These are phyloP conservation scores for Chironex yamaguchii DNA, from an alignment of 30 jellyfish, hydroid and myxozoan species.

Conservation along the genomic window DNA sequence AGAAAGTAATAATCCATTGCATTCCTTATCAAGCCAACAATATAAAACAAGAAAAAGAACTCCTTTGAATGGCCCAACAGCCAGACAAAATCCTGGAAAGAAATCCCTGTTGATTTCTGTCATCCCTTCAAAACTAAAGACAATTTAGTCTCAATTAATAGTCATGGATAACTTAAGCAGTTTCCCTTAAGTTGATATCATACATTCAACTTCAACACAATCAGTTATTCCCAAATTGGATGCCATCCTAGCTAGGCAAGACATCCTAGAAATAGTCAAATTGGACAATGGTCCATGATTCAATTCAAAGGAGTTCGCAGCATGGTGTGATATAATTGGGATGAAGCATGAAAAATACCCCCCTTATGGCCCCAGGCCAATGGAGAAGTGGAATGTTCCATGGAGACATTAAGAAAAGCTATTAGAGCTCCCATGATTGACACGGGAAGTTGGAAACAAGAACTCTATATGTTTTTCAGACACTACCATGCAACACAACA, in stretches of 20 bases:
- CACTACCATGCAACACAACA: conserved; percentile 26
- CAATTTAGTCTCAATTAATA: background rate
- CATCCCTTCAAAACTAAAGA: conserved; percentile 22
- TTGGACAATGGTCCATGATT: conserved; percentile 42
- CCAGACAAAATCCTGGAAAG: conserved; percentile 44
- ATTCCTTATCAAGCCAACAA: conserved; percentile 25
- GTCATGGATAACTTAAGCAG: conserved; percentile 3
- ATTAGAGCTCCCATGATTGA: conserved; percentile 2
- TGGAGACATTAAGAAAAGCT: conserved; percentile 35
- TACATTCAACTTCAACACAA: conserved; percentile 16
- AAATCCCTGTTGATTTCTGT: conserved; percentile 1
- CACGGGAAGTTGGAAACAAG: conserved; percentile 6
- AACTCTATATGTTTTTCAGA: background rate
- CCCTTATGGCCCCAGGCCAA: conserved; percentile 29
- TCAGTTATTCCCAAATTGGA: conserved; percentile 2
- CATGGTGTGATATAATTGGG: background rate
- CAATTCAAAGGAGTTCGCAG: background rate
- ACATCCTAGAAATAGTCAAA: background rate
- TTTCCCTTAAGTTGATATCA: conserved; percentile 13
- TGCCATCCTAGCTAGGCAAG: conserved; percentile 5
- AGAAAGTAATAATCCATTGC: conserved; percentile 4
- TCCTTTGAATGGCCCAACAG: background rate
- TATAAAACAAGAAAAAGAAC: background rate
- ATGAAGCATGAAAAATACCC: conserved; percentile 11
- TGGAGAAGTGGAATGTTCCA: conserved; percentile 31